Percentiles rank a stretch among this genome's conserved stretches.
phyloP scores from a whole-genome alignment of 1,140 invertebrate species.

The Drosophila pandora region DNA sequence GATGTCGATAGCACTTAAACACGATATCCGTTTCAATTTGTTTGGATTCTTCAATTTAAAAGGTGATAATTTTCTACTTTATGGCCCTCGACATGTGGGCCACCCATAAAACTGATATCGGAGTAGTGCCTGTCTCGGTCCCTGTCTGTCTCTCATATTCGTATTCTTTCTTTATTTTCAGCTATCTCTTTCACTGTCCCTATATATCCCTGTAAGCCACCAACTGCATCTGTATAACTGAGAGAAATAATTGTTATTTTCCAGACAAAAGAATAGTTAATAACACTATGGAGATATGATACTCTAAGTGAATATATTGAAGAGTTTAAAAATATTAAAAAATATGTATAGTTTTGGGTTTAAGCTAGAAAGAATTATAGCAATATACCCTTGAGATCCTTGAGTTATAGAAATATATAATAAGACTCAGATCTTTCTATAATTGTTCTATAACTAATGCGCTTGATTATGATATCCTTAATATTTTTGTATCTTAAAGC shows the following conservation, averaged over 20 bases:
- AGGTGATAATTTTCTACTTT: conserved; percentile 84
- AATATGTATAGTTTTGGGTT: neutral
- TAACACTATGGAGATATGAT: too few species aligned
- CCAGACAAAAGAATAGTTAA: too few species aligned
- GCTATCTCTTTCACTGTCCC: neutral
- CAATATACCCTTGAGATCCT: neutral
- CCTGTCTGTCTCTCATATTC: conserved; percentile 20
- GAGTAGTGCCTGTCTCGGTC: conserved; percentile 61
- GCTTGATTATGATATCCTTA: too few species aligned
- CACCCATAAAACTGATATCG: conserved; percentile 84
- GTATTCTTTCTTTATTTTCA: neutral
- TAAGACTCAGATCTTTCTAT: neutral
- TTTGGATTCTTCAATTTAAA: conserved; percentile 84
- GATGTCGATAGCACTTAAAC: conserved; percentile 84
- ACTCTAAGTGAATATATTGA: too few species aligned
- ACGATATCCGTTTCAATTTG: conserved; percentile 84
- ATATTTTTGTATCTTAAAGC: too few species aligned
- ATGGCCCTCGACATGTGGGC: conserved; percentile 84
- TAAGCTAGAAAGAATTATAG: neutral
- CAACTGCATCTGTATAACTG: conserved; percentile 35
- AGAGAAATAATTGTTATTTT: neutral
- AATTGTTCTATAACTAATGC: too few species aligned
- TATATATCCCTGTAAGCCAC: conserved; percentile 32
- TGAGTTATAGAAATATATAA: too few species aligned
- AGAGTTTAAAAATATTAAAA: too few species aligned